These are phyloP conservation scores for Paramormyrops kingsleyae DNA, from an alignment of 2,113 vertebrate genomes.

Conservation along the genomic window DNA sequence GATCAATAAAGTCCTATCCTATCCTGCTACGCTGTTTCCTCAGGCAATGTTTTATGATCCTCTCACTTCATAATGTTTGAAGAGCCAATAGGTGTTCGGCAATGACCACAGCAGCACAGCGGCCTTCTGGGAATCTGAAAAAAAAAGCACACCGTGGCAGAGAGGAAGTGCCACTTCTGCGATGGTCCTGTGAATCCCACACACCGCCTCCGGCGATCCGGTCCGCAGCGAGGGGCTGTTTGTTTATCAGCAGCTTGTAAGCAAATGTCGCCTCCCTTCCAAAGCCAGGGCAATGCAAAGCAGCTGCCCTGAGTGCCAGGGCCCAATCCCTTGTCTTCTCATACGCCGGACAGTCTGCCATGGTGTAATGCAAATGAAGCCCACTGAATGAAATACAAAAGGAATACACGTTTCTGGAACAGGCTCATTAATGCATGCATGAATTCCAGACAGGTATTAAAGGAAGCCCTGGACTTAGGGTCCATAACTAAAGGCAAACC, in stretches of 20 bases:
- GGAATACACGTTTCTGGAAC: neutral
- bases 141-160: neutral
- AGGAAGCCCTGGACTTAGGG: neutral
- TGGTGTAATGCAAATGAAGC: slow-evolving; percentile 23
- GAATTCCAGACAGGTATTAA: neutral
- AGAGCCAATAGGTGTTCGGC: neutral
- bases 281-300: slow-evolving; percentile 50
- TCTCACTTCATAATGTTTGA: neutral
- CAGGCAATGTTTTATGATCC: neutral
- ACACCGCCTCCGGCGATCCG: slow-evolving; percentile 15
- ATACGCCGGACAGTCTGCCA: slow-evolving; percentile 14
- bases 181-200: slow-evolving; percentile 18
- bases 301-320: slow-evolving; percentile 23
- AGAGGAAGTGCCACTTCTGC: neutral
- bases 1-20: too few species aligned
- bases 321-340: slow-evolving; percentile 23
- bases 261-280: slow-evolving; percentile 47
- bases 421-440: neutral
- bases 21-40: neutral
- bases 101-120: neutral
- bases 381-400: slow-evolving; percentile 7
- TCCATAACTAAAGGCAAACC: neutral
- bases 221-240: slow-evolving; percentile 13
- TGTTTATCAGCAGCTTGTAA: slow-evolving; percentile 36
- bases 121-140: neutral